phyloP scores from a whole-genome alignment of 2,888 invertebrate species.

The Drepana falcataria region DNA sequence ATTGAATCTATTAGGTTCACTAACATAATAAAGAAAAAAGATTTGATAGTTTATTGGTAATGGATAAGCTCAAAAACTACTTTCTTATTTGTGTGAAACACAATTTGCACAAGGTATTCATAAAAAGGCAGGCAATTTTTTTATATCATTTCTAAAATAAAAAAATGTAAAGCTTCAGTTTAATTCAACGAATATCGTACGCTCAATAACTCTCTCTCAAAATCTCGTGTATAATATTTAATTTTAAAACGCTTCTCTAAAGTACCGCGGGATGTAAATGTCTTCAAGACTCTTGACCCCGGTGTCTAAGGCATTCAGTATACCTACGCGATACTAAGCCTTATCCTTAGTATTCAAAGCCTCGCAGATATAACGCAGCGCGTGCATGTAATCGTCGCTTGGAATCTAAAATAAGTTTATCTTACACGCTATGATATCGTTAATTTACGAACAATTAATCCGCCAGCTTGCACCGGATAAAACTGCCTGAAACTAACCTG shows the following conservation, averaged over 20 bases:
- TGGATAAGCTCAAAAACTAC: no score
- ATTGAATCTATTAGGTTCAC: no score
- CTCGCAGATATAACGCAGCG: constrained; percentile 18
- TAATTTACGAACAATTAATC: constrained; percentile 52
- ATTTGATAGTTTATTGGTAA: no score
- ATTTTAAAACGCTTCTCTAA: constrained; percentile 9
- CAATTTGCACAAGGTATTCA: no score
- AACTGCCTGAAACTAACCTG: constrained; percentile 35
- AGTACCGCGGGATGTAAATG: constrained; percentile 5
- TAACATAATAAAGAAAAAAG: no score
- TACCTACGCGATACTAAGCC: constrained; percentile 16
- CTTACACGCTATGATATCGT: constrained; percentile 42
- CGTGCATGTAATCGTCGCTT: constrained; percentile 16
- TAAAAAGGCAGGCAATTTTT: no score
- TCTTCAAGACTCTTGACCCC: constrained; percentile 21
- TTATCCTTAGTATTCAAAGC: constrained; percentile 25
- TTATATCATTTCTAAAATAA: no score
- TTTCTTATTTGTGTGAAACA: no score
- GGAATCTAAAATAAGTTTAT: constrained; percentile 40
- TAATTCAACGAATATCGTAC: no score
- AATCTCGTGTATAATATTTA: no score
- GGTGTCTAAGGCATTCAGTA: constrained; percentile 18
- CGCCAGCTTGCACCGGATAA: constrained; percentile 37
- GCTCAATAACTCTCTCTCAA: no score
- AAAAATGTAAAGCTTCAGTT: no score